A percentile compares a stretch with the other conserved stretches of the same genome.
These are phyloP conservation scores for Tragelaphus oryx DNA, from an alignment of 2,797 vertebrate genomes.

Conservation along the genomic window DNA sequence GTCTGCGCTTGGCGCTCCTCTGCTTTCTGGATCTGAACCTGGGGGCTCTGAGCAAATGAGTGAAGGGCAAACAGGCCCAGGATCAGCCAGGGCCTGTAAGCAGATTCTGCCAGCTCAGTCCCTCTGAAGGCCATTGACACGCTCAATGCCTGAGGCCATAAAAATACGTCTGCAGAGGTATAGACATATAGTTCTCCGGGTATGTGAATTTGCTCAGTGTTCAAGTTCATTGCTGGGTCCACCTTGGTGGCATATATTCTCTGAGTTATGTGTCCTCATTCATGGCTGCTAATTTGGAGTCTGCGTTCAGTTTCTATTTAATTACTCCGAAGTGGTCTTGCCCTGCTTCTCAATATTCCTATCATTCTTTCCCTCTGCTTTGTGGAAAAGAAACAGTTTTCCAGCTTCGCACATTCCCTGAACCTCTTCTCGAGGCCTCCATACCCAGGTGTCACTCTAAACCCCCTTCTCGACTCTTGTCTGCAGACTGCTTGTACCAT, in stretches of 20 bases:
- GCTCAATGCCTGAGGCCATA: background rate
- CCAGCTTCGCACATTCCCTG: background rate
- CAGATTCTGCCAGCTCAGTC: background rate
- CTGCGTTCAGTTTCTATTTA: background rate
- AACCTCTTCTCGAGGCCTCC: background rate
- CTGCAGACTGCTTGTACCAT: fast-evolving
- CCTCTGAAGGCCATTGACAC: background rate
- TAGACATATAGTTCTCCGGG: fast-evolving
- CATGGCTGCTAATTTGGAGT: background rate
- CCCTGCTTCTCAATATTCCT: background rate
- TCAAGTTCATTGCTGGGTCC: fast-evolving
- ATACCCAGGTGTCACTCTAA: background rate
- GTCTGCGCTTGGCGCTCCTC: background rate
- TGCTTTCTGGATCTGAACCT: background rate
- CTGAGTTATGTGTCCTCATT: fast-evolving
- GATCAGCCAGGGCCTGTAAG: background rate
- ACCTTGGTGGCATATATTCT: background rate
- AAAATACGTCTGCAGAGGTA: fast-evolving
- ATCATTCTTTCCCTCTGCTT: background rate
- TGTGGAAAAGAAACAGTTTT: background rate
- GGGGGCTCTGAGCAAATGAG: fast-evolving
- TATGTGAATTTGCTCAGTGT: fast-evolving
- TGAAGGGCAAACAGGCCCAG: background rate
- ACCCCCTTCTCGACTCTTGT: background rate
- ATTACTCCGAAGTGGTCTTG: background rate